Conservation (phyloP, 92 coral and sea anemone genomes). For the Epizoanthus ramosus region DNA sequence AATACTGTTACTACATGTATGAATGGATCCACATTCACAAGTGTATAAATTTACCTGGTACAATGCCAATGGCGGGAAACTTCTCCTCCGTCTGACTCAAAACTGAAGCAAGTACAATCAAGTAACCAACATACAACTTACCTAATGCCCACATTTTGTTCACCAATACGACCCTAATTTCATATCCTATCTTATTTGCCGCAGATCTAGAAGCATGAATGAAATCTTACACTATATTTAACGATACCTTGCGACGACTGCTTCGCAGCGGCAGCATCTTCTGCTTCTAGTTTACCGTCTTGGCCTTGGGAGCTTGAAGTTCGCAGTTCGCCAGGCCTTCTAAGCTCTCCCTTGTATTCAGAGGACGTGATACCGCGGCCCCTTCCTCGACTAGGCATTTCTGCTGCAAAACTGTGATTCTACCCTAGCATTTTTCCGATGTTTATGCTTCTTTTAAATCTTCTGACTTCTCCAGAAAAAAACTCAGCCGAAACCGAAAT, state of each 20-base stretch:
- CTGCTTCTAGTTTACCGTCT: background rate
- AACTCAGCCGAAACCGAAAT: background rate
- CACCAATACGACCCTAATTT: no score
- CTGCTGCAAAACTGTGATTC: background rate
- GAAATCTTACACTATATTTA: no score
- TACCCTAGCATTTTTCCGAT: background rate
- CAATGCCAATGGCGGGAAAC: no score
- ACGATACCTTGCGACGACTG: constrained; percentile 10
- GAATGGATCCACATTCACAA: no score
- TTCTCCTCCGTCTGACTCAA: no score
- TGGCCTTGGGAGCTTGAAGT: constrained; percentile 26
- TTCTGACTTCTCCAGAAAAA: background rate
- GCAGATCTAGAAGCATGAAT: no score
- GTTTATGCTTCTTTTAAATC: background rate
- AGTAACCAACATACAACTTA: no score
- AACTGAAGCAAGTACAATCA: no score
- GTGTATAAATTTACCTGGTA: no score
- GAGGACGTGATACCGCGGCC: constrained; percentile 35
- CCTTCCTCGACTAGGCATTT: constrained; percentile 33
- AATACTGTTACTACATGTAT: no score
- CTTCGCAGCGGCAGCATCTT: background rate
- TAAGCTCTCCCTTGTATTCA: constrained; percentile 34
- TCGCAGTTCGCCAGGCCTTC: constrained; percentile 23
- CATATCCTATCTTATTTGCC: no score
- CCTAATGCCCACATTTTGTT: no score